These are phyloP conservation scores for Vannuccia rotundouncinata DNA, from an alignment of 2,888 invertebrate species.

Conservation along the genomic window DNA sequence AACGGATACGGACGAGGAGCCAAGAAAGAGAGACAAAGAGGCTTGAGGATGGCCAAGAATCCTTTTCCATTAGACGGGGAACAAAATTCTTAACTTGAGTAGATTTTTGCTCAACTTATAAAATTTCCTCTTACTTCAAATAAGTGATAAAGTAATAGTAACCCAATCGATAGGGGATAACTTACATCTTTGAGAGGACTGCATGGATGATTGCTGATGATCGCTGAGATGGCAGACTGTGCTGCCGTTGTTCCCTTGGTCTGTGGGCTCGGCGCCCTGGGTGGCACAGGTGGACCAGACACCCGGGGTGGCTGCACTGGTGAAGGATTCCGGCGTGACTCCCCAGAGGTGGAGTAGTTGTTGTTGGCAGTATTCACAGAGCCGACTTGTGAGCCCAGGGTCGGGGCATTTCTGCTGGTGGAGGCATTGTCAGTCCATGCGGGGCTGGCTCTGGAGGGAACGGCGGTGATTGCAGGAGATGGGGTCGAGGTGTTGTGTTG, in stretches of 20 bases:
- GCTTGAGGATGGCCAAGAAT: too few relatives aligned
- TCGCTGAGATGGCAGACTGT: neutral
- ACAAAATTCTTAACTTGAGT: too few relatives aligned
- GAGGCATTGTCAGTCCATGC: neutral
- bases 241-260: neutral
- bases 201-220: neutral
- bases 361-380: neutral
- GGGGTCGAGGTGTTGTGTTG: neutral
- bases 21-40: too few relatives aligned
- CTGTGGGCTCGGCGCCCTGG: neutral
- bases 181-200: slow-evolving; percentile 13
- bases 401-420: neutral
- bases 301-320: neutral
- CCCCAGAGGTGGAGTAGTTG: neutral
- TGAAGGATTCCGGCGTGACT: neutral
- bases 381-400: neutral
- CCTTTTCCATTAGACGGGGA: too few relatives aligned
- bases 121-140: too few relatives aligned
- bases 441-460: neutral
- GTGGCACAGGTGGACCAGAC: neutral
- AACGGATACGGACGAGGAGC: too few relatives aligned
- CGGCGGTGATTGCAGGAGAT: neutral
- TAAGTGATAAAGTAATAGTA: too few relatives aligned
- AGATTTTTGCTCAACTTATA: too few relatives aligned
- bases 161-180: neutral